These are phyloP conservation scores for Neosalanx taihuensis DNA, from an alignment of 2,797 vertebrate species.

Conservation along the genomic window DNA sequence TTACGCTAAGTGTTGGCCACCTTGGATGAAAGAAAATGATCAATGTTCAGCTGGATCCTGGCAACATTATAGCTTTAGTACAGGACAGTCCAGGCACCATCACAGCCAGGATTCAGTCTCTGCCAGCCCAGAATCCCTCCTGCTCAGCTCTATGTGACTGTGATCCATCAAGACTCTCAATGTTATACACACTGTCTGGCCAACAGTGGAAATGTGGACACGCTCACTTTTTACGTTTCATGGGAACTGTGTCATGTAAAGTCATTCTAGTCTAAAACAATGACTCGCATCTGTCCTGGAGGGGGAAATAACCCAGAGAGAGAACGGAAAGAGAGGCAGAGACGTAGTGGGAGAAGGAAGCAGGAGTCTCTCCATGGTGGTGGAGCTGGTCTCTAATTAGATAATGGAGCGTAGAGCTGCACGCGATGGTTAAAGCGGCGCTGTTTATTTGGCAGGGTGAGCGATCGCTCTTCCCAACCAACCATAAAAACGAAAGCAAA, in stretches of 20 bases:
- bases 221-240: too few species aligned
- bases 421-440: conserved; percentile 50
- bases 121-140: not conserved
- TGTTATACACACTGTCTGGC: not conserved
- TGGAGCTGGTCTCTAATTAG: conserved; percentile 52
- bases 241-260: too few species aligned
- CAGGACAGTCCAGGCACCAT: not conserved
- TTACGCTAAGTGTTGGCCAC: too few species aligned
- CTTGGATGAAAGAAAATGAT: too few species aligned
- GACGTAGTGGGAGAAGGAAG: too few species aligned
- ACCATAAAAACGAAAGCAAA: conserved; percentile 63
- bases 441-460: conserved; percentile 60
- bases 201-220: not conserved
- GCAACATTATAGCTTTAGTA: too few species aligned
- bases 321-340: too few species aligned
- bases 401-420: conserved; percentile 54
- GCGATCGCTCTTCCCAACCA: conserved; percentile 42
- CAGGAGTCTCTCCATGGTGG: not conserved
- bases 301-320: too few species aligned
- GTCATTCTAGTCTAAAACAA: too few species aligned
- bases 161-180: not conserved
- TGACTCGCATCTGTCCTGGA: too few species aligned
- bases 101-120: not conserved
- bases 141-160: not conserved
- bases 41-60: too few species aligned